Percentiles rank a stretch among this genome's conserved stretches.
Conservation (phyloP, 2,797 vertebrate genomes). For the Anguilla obscura region DNA sequence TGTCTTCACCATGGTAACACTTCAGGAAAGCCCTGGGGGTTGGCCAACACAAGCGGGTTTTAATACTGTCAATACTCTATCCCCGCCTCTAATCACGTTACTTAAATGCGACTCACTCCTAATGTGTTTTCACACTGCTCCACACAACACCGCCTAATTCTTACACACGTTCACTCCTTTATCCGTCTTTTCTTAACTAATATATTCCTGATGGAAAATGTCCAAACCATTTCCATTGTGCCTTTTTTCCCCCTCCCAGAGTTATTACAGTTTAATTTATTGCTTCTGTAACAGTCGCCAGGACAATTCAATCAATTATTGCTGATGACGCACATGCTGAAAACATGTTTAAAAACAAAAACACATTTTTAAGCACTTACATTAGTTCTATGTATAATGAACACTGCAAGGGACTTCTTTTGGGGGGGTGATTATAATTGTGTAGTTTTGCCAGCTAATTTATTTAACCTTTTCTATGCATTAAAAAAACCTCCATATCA, state of each 20-base stretch:
- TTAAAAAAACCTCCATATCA: background rate
- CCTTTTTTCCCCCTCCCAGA: background rate
- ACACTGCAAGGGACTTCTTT: background rate
- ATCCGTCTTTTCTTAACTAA: background rate
- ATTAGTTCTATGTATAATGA: constrained; percentile 12
- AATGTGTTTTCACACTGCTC: background rate
- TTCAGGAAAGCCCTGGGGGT: background rate
- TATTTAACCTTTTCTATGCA: background rate
- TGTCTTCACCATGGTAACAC: background rate
- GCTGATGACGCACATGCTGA: background rate
- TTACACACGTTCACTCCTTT: background rate
- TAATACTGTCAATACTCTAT: background rate
- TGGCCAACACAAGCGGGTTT: background rate
- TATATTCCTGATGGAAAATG: background rate
- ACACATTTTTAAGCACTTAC: background rate
- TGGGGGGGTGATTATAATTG: constrained; percentile 5
- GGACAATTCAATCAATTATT: constrained; percentile 23
- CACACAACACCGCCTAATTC: background rate
- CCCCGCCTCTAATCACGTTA: constrained; percentile 11
- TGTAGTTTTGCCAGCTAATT: background rate
- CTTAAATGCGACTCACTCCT: background rate
- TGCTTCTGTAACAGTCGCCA: background rate
- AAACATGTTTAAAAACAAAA: background rate
- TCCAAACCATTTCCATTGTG: background rate
- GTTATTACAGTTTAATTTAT: constrained; percentile 9